Conservation (phyloP, 2,888 invertebrate species). For the Drosophila anomalata region DNA sequence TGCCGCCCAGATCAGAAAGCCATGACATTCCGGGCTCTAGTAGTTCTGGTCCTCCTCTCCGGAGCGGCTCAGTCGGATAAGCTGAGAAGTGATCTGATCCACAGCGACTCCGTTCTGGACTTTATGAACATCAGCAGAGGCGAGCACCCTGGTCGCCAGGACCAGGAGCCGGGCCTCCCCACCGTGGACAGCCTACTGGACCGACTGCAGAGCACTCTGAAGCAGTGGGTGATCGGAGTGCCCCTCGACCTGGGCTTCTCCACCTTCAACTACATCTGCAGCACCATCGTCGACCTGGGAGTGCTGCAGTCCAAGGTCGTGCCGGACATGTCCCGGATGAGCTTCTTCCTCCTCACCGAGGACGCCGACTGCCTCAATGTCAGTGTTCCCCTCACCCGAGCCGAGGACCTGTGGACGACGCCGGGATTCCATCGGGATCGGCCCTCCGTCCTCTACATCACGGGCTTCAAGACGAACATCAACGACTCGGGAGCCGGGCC, state of each 20-base stretch:
- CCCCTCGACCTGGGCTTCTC: constrained; percentile 28
- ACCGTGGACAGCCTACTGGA: constrained; percentile 15
- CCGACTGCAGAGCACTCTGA: constrained; percentile 14
- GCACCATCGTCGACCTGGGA: constrained; percentile 24
- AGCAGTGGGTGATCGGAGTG: background rate
- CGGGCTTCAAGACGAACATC: constrained; percentile 77
- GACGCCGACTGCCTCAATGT: constrained; percentile 36
- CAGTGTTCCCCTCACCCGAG: constrained; percentile 34
- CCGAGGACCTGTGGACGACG: constrained; percentile 51
- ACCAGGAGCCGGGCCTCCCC: too few species aligned
- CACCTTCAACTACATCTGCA: constrained; percentile 33
- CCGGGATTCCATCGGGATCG: constrained; percentile 64
- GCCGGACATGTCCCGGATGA: constrained; percentile 44
- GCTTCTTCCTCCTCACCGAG: constrained; percentile 31
- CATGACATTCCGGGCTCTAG: constrained; percentile 4
- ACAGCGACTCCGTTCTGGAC: background rate
- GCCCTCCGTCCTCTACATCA: constrained; percentile 74
- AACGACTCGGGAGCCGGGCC: constrained; percentile 49
- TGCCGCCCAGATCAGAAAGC: too few species aligned
- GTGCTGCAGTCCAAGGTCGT: constrained; percentile 5
- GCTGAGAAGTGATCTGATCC: background rate
- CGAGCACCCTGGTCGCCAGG: background rate
- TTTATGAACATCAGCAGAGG: background rate
- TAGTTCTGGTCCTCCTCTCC: background rate
- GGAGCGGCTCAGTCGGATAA: background rate